Evolutionary conservation across 2,113 vertebrate species (phyloP).

Genomic region (Brachyhypopomus occidentalis): DNA sequence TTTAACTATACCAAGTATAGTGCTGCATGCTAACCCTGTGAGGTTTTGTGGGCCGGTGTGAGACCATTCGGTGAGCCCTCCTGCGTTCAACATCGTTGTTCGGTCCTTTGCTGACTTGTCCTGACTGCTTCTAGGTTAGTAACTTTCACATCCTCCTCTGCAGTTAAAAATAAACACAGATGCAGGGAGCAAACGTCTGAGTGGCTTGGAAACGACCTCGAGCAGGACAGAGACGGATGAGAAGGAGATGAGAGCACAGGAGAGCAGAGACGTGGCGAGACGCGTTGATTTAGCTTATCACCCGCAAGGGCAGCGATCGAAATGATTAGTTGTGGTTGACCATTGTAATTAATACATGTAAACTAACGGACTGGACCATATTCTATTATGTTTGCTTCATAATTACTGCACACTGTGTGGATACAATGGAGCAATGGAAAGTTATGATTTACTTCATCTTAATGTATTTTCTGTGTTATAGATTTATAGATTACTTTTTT

Average conservation of each 20-base stretch:
- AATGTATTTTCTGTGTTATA: too few species aligned
- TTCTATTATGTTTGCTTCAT: too few species aligned
- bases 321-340: neutral
- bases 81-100: neutral
- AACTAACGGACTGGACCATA: too few species aligned
- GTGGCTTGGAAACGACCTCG: constrained; percentile 38
- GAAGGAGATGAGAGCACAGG: neutral
- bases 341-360: neutral
- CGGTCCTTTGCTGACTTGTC: constrained; percentile 8
- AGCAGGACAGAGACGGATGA: constrained; percentile 44
- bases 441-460: too few species aligned
- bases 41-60: neutral
- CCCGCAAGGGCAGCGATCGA: neutral
- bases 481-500: too few species aligned
- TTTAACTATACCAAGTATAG: too few species aligned
- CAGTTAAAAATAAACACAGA: constrained; percentile 40
- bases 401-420: too few species aligned
- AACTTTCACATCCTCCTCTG: constrained; percentile 32
- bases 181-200: constrained; percentile 43
- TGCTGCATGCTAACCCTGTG: too few species aligned
- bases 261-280: neutral
- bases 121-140: neutral
- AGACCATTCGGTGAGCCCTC: constrained; percentile 19
- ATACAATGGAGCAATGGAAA: too few species aligned
- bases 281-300: neutral